These are phyloP conservation scores for Hycleus phaleratus DNA, from an alignment of 1,140 invertebrate genomes.

Conservation along the genomic window DNA sequence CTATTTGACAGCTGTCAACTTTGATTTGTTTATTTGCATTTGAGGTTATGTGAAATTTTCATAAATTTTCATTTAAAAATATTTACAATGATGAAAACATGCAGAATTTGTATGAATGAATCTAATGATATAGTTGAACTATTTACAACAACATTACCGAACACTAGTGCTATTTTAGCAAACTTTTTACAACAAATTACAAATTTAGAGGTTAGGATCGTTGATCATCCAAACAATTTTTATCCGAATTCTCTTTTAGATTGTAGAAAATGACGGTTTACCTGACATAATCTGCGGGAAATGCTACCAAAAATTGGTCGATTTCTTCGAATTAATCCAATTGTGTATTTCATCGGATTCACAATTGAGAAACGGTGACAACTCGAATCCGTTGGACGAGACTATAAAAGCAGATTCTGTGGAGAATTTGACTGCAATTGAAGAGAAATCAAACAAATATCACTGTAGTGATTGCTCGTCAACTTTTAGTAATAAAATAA, in stretches of 20 bases:
- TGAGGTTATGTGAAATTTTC: too few species aligned
- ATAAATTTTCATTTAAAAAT: too few species aligned
- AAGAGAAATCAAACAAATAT: slow-evolving; percentile 5
- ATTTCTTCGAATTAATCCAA: slow-evolving; percentile 17
- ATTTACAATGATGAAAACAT: too few species aligned
- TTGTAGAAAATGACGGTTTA: slow-evolving; percentile 20
- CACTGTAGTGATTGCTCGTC: slow-evolving; percentile 19
- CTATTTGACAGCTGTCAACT: too few species aligned
- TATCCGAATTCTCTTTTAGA: slow-evolving; percentile 11
- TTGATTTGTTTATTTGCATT: too few species aligned
- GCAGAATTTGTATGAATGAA: too few species aligned
- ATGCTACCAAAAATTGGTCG: slow-evolving; percentile 19
- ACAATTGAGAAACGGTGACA: slow-evolving; percentile 20
- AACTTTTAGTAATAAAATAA: slow-evolving; percentile 23
- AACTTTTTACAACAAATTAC: slow-evolving; percentile 27
- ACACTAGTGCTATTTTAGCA: slow-evolving; percentile 9
- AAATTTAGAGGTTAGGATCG: slow-evolving; percentile 23
- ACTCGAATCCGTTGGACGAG: slow-evolving; percentile 15
- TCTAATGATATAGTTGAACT: background rate
- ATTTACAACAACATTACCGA: slow-evolving; percentile 20
- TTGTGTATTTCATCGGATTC: slow-evolving; percentile 23
- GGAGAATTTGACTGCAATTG: background rate
- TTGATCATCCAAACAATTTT: background rate
- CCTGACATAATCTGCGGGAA: slow-evolving; percentile 20
- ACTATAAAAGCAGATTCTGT: slow-evolving; percentile 9